Percentiles rank a stretch among this genome's conserved stretches.
Conservation (phyloP, 1,140 invertebrate genomes). For the Drosophila ohnishii region DNA sequence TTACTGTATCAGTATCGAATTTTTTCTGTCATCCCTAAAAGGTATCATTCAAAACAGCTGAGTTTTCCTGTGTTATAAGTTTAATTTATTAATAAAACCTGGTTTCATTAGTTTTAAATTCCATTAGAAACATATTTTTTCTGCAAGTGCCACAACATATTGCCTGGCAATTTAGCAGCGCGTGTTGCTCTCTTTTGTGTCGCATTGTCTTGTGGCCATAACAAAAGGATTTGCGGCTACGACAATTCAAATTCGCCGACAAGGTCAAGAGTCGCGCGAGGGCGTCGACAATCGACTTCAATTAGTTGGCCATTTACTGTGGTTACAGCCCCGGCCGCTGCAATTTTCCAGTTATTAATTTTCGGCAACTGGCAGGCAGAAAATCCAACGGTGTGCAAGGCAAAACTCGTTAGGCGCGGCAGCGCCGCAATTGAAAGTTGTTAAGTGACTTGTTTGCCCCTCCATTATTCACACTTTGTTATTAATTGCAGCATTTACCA, state of each 20-base stretch:
- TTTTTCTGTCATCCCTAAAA: no score
- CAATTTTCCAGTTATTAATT: conserved; percentile 77
- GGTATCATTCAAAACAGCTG: no score
- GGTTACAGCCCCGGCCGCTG: conserved; percentile 26
- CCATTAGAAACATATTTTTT: not conserved
- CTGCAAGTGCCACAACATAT: conserved; percentile 16
- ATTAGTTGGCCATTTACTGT: conserved; percentile 66
- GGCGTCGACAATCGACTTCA: conserved; percentile 56
- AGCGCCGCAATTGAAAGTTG: conserved; percentile 71
- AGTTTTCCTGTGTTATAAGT: no score
- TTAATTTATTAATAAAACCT: not conserved
- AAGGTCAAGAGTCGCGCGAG: conserved; percentile 67
- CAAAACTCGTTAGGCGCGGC: conserved; percentile 68
- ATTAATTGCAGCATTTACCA: conserved; percentile 58
- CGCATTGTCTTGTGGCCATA: conserved; percentile 27
- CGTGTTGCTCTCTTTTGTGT: conserved; percentile 45
- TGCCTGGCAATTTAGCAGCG: conserved; percentile 30
- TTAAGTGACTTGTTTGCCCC: conserved; percentile 67
- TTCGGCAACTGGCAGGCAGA: conserved; percentile 32
- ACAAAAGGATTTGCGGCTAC: conserved; percentile 57
- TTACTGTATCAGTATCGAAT: no score
- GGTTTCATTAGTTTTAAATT: not conserved
- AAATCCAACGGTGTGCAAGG: conserved; percentile 25
- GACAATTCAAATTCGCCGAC: conserved; percentile 30
- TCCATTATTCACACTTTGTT: conserved; percentile 66